phyloP scores from a whole-genome alignment of 2,888 invertebrate species.

The Micoletzkya japonica region DNA sequence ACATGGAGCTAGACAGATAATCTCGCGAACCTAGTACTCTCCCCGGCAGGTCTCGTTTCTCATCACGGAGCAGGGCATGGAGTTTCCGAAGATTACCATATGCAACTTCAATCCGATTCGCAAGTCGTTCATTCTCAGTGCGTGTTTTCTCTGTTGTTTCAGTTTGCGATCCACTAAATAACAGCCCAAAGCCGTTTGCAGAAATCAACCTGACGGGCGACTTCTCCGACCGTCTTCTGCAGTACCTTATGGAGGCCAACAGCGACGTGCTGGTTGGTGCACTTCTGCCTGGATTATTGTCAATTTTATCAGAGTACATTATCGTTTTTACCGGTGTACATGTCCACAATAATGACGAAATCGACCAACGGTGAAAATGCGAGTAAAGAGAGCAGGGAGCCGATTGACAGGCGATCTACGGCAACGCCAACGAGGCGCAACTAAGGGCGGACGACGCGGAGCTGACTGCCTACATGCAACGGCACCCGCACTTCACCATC shows the following conservation, averaged over 20 bases:
- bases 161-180: not conserved
- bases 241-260: conserved; percentile 43
- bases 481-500: conserved; percentile 29
- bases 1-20: too few relatives aligned
- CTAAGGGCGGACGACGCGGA: conserved; percentile 2
- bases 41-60: conserved; percentile 57
- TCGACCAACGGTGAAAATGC: too few relatives aligned
- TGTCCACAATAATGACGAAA: too few relatives aligned
- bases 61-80: conserved; percentile 52
- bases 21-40: too few relatives aligned
- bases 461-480: conserved; percentile 7
- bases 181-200: conserved; percentile 2
- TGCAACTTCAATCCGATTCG: conserved; percentile 57
- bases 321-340: not conserved
- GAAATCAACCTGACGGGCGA: conserved; percentile 40
- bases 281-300: too few relatives aligned
- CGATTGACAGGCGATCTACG: too few relatives aligned
- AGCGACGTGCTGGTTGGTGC: too few relatives aligned
- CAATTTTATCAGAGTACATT: too few relatives aligned
- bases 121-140: conserved; percentile 44
- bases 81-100: conserved; percentile 54
- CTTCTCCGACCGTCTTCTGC: conserved; percentile 34
- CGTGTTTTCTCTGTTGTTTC: not conserved
- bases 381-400: not conserved
- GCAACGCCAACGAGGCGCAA: conserved; percentile 6